Evolutionary conservation across 1,140 invertebrate species (phyloP), one percentile per base, ranked within the genome.

Genomic region (Hycleus cichorii): DNA sequence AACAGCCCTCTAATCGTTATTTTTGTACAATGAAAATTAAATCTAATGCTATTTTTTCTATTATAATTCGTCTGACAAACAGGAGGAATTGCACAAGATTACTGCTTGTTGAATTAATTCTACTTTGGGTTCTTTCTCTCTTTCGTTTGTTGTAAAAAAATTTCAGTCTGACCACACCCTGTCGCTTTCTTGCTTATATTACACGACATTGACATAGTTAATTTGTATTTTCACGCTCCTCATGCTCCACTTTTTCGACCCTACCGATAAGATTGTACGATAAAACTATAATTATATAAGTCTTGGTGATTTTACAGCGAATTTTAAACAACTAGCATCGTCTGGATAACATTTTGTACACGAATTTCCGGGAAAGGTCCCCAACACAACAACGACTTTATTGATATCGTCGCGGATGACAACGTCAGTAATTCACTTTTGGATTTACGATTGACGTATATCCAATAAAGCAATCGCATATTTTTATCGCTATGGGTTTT

Each of bases 191-290:
- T 55, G 47, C 39, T 18, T 18, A 40, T 39, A 39, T 55, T 55
- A 55, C 43, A 38, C 52, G 52, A 55, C 52, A 55, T 55, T 55
- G 52, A 55, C 52, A 55, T 12, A 55, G 42, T 53, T 53, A 45
- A 24, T 54, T 52, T 46, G 51, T 32, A 53, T 53, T 52, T 52
- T 52, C 38, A 32, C 32, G 32, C 3, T 32, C 32, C 7, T 32
- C 32, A 7, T 7, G 32, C 4, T 32, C 32, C 7, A 32, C 32
- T 32, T 32, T 32, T 32, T 32, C 18, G 18, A 18, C 32, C 32
- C 4, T 5, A 32, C 32, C 32, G 7, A 32, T 7, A 32, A 32
- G 32, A 32, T 32, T 32, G 32, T 18, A 18, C 18, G 18, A 18
- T 18, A 18, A 32, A 32, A 32, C 32, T 3, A 32, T 32, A 32